Percentiles rank a stretch among this genome's conserved stretches.
phyloP scores from a whole-genome alignment of 2,113 vertebrate genomes.

The Lathamus discolor region DNA sequence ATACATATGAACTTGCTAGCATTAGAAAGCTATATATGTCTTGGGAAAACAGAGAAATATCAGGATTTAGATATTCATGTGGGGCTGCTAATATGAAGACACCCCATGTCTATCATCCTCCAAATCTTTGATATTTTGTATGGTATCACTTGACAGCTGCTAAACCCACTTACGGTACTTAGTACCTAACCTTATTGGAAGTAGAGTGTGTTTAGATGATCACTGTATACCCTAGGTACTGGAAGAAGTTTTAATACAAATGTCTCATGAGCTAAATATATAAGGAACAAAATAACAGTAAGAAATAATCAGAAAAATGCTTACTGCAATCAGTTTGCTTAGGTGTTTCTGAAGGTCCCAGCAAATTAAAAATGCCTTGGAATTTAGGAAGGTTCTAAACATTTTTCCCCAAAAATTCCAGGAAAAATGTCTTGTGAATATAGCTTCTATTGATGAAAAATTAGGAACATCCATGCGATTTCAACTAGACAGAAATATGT shows the following conservation, averaged over 20 bases:
- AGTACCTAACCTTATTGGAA: neutral
- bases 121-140: neutral
- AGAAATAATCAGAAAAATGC: neutral
- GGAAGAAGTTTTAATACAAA: neutral
- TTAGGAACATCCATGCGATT: neutral
- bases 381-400: neutral
- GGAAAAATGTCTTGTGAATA: neutral
- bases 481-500: neutral
- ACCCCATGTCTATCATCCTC: neutral
- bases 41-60: neutral
- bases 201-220: neutral
- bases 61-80: neutral
- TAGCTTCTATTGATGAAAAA: neutral
- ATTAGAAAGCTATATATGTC: neutral
- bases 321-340: neutral
- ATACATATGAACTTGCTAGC: neutral
- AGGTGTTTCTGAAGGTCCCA: neutral
- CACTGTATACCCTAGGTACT: no score
- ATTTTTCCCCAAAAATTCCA: neutral
- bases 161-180: neutral
- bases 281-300: neutral
- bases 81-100: neutral
- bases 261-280: neutral
- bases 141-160: neutral
- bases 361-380: neutral